Conservation (phyloP, 2,797 vertebrate species). For the Benthosema pterotum region DNA sequence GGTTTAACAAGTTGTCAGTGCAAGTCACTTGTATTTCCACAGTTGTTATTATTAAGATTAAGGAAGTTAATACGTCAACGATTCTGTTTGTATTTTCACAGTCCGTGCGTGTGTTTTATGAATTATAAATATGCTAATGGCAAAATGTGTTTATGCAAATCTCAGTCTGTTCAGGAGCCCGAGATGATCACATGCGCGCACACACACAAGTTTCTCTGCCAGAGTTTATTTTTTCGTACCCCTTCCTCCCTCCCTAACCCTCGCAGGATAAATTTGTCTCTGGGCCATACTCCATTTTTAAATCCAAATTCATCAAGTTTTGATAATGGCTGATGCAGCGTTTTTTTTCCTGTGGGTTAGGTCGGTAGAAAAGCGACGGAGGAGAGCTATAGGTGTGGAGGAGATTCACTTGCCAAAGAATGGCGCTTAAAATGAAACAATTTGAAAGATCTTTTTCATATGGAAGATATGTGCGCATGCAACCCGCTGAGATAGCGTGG, state of each 20-base stretch:
- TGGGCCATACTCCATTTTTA: slow-evolving; percentile 62
- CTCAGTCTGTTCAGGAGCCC: slow-evolving; percentile 32
- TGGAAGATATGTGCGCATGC: too few species aligned
- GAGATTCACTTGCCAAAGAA: slow-evolving; percentile 32
- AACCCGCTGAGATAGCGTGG: too few species aligned
- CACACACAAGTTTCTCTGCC: slow-evolving; percentile 47
- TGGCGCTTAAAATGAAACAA: slow-evolving; percentile 18
- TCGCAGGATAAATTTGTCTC: slow-evolving; percentile 64
- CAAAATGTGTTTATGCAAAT: slow-evolving; percentile 43
- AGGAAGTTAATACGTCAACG: background rate
- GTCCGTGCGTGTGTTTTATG: slow-evolving; percentile 36
- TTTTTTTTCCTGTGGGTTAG: slow-evolving; percentile 46
- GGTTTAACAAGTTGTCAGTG: background rate
- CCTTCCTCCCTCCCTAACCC: background rate
- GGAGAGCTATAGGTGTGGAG: slow-evolving; percentile 12
- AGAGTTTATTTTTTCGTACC: slow-evolving; percentile 19
- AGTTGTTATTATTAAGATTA: too few species aligned
- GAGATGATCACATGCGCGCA: slow-evolving; percentile 44
- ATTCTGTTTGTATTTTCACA: background rate
- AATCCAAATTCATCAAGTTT: slow-evolving; percentile 65
- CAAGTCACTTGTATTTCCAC: slow-evolving; percentile 14
- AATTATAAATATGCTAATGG: slow-evolving; percentile 51
- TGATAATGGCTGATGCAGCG: slow-evolving; percentile 64
- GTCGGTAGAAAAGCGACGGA: slow-evolving; percentile 15
- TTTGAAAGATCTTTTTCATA: background rate